These are phyloP conservation scores for Paratilapia polleni DNA, from an alignment of 2,113 vertebrate species.

Conservation along the genomic window DNA sequence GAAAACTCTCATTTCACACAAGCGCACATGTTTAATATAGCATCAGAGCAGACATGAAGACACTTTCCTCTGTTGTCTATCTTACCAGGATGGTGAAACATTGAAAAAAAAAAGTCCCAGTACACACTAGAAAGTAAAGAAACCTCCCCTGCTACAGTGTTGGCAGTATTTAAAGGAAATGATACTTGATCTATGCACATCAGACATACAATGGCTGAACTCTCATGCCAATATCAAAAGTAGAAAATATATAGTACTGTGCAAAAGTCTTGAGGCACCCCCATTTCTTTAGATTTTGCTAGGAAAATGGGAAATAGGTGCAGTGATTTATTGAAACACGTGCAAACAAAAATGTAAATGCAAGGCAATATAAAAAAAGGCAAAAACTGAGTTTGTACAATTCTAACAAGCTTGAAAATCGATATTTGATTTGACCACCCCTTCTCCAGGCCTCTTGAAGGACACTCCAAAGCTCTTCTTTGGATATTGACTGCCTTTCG, in stretches of 20 bases:
- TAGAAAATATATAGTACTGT: not conserved
- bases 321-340: too few species aligned
- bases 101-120: not conserved
- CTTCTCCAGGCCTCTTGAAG: too few species aligned
- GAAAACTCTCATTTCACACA: conserved; percentile 3
- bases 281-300: too few species aligned
- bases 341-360: too few species aligned
- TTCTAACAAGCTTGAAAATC: too few species aligned
- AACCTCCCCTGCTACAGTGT: not conserved
- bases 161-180: not conserved
- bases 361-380: too few species aligned
- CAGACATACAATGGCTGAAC: not conserved
- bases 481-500: too few species aligned
- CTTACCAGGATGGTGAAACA: not conserved
- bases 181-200: not conserved
- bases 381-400: too few species aligned
- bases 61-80: not conserved
- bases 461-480: too few species aligned
- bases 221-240: not conserved
- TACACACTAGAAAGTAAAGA: not conserved
- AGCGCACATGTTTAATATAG: conserved; percentile 26
- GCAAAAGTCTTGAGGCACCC: too few species aligned
- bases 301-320: too few species aligned
- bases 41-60: not conserved
- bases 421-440: too few species aligned